phyloP scores from a whole-genome alignment of 2,113 vertebrate species.

The Megaceryle maxima region DNA sequence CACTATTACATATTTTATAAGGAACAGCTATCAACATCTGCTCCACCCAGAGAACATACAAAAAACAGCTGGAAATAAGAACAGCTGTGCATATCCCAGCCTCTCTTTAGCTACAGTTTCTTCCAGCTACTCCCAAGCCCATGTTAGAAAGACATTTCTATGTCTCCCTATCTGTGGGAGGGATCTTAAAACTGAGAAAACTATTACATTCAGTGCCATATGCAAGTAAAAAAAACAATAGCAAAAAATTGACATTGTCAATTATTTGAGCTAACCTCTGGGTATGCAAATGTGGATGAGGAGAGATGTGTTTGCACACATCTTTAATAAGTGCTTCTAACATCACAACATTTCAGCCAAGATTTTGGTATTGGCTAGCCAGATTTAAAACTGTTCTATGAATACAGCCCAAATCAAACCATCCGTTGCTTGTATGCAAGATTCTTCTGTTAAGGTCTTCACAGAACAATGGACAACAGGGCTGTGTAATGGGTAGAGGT shows the following conservation, averaged over 20 bases:
- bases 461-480: accelerated
- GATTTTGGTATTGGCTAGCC: neutral
- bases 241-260: conserved; percentile 5
- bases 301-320: neutral
- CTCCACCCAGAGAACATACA: neutral
- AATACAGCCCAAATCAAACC: neutral
- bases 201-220: neutral
- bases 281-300: neutral
- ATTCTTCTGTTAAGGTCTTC: neutral
- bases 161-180: neutral
- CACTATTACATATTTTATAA: conserved; percentile 51
- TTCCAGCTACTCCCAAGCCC: neutral
- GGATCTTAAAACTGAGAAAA: neutral
- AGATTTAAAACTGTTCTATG: neutral
- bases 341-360: neutral
- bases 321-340: neutral
- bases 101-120: neutral
- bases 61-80: conserved; percentile 38
- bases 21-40: conserved; percentile 21
- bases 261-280: neutral
- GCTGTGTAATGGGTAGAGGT: neutral
- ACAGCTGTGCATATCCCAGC: neutral
- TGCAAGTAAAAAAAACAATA: conserved; percentile 24
- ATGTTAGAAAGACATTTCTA: neutral
- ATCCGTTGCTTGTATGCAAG: neutral